Percentiles rank a stretch among this genome's conserved stretches.
Conservation (phyloP, 1,140 invertebrate genomes). For the Ceratoteleas bidentatus region DNA sequence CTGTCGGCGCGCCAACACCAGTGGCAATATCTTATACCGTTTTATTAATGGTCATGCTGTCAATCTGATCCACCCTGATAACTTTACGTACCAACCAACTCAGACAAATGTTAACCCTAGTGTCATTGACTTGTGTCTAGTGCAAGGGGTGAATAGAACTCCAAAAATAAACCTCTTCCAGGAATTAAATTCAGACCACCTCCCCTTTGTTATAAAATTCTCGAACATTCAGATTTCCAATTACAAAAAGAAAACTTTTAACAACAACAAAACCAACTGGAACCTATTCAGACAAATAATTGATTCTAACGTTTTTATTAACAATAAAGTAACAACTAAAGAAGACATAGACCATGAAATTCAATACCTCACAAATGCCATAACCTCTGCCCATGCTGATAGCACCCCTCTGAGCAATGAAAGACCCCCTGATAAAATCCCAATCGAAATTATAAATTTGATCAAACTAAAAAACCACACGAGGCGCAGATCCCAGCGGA, state of each 20-base stretch:
- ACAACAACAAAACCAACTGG: neutral
- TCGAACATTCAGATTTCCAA: neutral
- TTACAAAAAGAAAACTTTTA: slow-evolving; percentile 45
- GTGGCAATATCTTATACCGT: slow-evolving; percentile 26
- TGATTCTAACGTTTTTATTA: neutral
- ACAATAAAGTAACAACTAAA: neutral
- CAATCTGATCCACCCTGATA: slow-evolving; percentile 6
- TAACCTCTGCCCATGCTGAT: neutral
- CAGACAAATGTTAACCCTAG: slow-evolving; percentile 3
- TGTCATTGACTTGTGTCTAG: slow-evolving; percentile 12
- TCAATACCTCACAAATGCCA: neutral
- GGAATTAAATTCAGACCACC: slow-evolving; percentile 17
- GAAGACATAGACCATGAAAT: no score
- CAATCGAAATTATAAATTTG: slow-evolving; percentile 61
- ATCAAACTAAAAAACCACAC: slow-evolving; percentile 4
- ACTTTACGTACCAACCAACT: slow-evolving; percentile 1
- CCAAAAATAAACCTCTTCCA: neutral
- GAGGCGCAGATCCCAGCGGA: neutral
- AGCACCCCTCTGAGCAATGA: neutral
- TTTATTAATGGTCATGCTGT: slow-evolving; percentile 2
- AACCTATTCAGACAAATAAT: neutral
- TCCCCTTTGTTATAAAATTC: neutral
- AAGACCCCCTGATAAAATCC: neutral
- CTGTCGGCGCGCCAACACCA: slow-evolving; percentile 13
- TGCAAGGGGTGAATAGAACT: neutral